Evolutionary conservation across 2,888 invertebrate genomes (phyloP), one percentile per base, ranked within the genome.

Genomic region (Opisthograptis luteolata): DNA sequence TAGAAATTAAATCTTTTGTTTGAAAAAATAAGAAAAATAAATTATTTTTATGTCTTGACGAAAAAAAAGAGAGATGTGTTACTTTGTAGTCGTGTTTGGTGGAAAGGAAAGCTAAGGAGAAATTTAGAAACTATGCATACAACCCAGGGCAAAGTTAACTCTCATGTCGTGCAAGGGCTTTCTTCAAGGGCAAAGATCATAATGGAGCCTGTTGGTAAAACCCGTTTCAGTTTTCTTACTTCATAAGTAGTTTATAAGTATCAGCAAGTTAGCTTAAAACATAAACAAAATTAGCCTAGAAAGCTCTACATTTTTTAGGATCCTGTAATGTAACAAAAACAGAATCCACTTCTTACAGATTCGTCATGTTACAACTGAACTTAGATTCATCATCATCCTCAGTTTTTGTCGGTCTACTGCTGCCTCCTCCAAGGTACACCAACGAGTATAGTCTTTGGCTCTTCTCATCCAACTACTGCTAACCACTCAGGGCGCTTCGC

Each of bases 31-130:
- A 3, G 10, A 9, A 25, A 27, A 12, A 12, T 2, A 9, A 6
- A 3, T 20, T 1, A 20, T 3, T 20, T 1, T 6, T 20, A 1
- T 7, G 20, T 7, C 1, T 7, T 3, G 1, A 6, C 25, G 10
- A 9, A 3, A 25, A 25, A n/a, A n/a, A n/a, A n/a, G n/a, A n/a
- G n/a, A n/a, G 2, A 25, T 10, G 25, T 0, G 10, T 25, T 25
- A 10, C 25, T 25, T 25, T 25, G 25, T 25, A 25, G 4, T 10
- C 25, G 25, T 25, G 2, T 10, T 10, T 25, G 25, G 27, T 28
- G 2, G 14, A 25, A 50, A 51, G 12, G 51, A 55, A 56, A 52
- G 48, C 10, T 47, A 24, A 42, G 39, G 56, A 51, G 54, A 56
- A 59, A 59, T 49, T 44, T 31, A 8, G 15, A 35, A 20, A 35